phyloP scores from a whole-genome alignment of 1,140 invertebrate genomes.

The Diprion similis region DNA sequence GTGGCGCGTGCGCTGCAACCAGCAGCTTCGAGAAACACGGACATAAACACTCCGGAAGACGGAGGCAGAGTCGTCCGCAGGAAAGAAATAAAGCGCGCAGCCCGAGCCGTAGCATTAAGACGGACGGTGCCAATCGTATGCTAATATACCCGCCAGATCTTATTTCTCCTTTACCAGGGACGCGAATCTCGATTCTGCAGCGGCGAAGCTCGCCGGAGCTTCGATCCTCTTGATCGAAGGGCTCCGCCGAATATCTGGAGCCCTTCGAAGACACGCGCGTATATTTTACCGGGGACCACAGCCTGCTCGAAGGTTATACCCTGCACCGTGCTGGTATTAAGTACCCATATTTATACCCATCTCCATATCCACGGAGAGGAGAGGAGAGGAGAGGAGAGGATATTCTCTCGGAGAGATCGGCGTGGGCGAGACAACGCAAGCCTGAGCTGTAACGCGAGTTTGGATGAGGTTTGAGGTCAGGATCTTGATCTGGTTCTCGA shows the following conservation, averaged over 20 bases:
- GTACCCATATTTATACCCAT: neutral
- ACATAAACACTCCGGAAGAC: conserved; percentile 51
- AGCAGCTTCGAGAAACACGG: conserved; percentile 43
- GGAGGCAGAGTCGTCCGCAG: conserved; percentile 21
- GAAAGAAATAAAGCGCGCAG: conserved; percentile 28
- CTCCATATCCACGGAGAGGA: neutral
- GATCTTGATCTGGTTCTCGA: neutral
- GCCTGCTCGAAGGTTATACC: neutral
- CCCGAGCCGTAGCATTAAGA: conserved; percentile 46
- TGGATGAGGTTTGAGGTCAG: neutral
- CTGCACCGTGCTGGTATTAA: neutral
- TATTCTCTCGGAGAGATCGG: neutral
- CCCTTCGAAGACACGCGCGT: neutral
- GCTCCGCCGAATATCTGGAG: too few species aligned
- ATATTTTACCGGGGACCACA: neutral
- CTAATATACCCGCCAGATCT: conserved; percentile 52
- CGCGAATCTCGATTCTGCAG: conserved; percentile 1
- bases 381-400: too few species aligned
- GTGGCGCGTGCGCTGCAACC: conserved; percentile 8
- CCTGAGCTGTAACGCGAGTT: neutral
- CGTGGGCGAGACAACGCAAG: neutral
- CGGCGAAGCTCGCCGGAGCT: too few species aligned
- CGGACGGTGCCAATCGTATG: conserved; percentile 62
- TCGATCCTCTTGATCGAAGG: too few species aligned
- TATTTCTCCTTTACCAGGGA: conserved; percentile 48